phyloP scores from a whole-genome alignment of 2,888 invertebrate genomes.

The Agrotis clavis region DNA sequence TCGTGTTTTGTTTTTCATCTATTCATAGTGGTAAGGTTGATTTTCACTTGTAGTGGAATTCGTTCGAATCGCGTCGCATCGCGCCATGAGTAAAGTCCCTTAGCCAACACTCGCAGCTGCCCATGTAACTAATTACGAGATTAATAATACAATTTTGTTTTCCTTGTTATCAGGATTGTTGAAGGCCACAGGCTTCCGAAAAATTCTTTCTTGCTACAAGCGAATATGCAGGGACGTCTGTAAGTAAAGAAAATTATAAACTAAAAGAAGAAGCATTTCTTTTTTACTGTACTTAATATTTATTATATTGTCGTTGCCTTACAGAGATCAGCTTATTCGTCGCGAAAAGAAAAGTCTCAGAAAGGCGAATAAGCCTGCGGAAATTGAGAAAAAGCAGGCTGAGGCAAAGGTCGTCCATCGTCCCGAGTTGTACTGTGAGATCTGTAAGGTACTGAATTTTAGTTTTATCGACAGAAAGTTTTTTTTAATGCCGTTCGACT shows the following conservation, averaged over 20 bases:
- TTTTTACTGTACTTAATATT: neutral
- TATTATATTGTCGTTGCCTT: constrained; percentile 5
- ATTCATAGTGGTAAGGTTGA: too few relatives aligned
- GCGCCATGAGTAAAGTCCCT: too few relatives aligned
- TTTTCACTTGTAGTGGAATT: too few relatives aligned
- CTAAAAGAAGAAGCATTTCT: neutral
- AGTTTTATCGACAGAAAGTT: too few relatives aligned
- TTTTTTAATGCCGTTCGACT: too few relatives aligned
- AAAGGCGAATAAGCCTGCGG: constrained; percentile 42
- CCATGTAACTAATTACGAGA: neutral
- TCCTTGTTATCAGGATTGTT: constrained; percentile 76
- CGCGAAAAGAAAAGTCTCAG: constrained; percentile 80
- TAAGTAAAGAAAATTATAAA: constrained; percentile 69
- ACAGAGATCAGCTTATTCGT: constrained; percentile 79
- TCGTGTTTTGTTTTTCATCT: too few relatives aligned
- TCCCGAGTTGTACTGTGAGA: constrained; percentile 80
- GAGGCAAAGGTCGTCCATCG: constrained; percentile 51
- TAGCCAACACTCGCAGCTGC: constrained; percentile 43
- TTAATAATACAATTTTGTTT: neutral
- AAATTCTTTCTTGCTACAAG: constrained; percentile 78
- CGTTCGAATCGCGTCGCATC: too few relatives aligned
- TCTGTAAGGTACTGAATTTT: constrained; percentile 79
- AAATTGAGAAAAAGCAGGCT: constrained; percentile 34
- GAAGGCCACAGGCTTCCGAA: constrained; percentile 81
- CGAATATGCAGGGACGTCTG: constrained; percentile 74